Evolutionary conservation across 2,888 invertebrate species (phyloP), one percentile per base, ranked within the genome.

Genomic region (Adelognathus sp.): DNA sequence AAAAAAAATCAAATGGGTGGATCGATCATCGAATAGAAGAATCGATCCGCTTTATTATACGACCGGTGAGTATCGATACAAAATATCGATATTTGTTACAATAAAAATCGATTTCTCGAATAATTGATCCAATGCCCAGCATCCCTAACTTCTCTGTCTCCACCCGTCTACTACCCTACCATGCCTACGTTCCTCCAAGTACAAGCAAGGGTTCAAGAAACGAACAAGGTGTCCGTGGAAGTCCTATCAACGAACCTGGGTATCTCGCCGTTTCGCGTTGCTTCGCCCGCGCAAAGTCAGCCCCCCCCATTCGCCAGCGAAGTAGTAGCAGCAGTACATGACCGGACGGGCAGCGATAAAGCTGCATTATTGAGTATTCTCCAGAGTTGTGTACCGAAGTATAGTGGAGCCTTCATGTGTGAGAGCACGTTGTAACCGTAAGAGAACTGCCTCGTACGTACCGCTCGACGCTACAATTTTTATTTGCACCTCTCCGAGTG

Each of bases 331-430:
- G 58, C 79, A 54, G 76, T 75, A 76, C 76, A 82, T 81, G 80
- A 75, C 83, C 76, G 70, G 81, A 73, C 77, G 75, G 70, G 81
- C 84, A 79, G 82, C 82, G 83, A 85, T 85, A 84, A 86, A 86
- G 81, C 79, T 88, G 84, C 86, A 88, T 88, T 86, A 88, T 88
- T 87, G 84, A 87, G 82, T 74, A 61, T 80, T 78, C 61, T 80
- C 81, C 72, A 52, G 67, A 73, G 73, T 76, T 60, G 72, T 29
- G 29, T 54, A 69, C n/a, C n/a, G 46, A 50, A 18, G 36, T 50
- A 14, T 29, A 24, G 58, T 21, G 5, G 24, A 29, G 14, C 29
- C 7, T 5, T n/a, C 29, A 21, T 50, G 50, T 44, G 21, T 44
- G 21, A 36, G 36, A 33, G 21, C 36, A 24, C 14, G 64, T 76